Evolutionary conservation across 2,888 invertebrate genomes (phyloP).

Genomic region (Stenodema calcarata): DNA sequence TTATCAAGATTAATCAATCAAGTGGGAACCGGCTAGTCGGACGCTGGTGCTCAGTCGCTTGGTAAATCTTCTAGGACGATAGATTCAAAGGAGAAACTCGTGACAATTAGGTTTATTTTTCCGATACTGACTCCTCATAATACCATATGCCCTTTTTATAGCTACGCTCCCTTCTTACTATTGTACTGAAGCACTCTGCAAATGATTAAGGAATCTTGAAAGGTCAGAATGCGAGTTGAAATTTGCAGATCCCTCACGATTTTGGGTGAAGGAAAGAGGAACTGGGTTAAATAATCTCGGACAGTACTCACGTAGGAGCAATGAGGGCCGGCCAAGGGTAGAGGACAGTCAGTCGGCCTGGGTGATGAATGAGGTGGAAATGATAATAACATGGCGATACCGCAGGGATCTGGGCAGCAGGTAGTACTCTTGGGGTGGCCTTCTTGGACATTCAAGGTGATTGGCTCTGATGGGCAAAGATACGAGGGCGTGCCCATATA

Average conservation of each 20-base stretch:
- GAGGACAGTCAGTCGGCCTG: not conserved
- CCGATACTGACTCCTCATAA: too few relatives aligned
- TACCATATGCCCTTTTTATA: too few relatives aligned
- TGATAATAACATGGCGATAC: not conserved
- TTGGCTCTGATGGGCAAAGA: not conserved
- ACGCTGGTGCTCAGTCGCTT: not conserved
- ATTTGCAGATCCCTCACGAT: not conserved
- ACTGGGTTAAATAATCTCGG: not conserved
- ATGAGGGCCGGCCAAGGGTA: not conserved
- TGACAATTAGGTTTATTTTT: too few relatives aligned
- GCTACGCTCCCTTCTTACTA: too few relatives aligned
- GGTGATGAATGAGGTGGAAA: not conserved
- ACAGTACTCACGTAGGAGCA: not conserved
- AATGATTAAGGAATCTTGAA: not conserved
- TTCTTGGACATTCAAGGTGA: slow-evolving; percentile 10
- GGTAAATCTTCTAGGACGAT: not conserved
- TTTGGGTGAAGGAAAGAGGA: not conserved
- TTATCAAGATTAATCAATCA: not conserved
- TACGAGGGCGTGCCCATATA: not conserved
- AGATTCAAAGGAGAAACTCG: too few relatives aligned
- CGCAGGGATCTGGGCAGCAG: not conserved
- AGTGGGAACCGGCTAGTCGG: not conserved
- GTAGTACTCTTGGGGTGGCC: not conserved
- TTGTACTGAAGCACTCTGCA: too few relatives aligned
- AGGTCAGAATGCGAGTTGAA: not conserved